Base-by-base conservation (phyloP, 2,113 vertebrate species). In the Leucosticte australis region DNA sequence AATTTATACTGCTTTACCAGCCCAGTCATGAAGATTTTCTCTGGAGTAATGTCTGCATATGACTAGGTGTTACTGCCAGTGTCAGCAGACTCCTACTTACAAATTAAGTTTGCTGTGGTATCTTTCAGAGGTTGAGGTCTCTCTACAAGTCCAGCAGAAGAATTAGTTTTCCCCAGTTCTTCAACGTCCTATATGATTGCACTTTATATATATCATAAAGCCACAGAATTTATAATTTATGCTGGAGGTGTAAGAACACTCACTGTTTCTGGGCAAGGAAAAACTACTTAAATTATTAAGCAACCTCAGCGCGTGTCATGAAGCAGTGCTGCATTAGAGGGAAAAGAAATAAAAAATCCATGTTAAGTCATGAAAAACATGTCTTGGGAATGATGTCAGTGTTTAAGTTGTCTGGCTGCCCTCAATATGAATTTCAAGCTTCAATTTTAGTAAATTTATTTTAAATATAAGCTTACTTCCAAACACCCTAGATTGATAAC, bases 231-330 rank as follows among this genome's bases (percentile, higher is more conserved):
- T 86, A 44, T 63, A 74, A 83, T 88, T 90, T 55, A 60, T 75
- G 44, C 71, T 93, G 73, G 73, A 77, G 39, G 37, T 83, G 31
- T 74, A 78, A 69, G 52, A 93, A 67, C 16, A 37, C 22, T 93
- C 55, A 28, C 63, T 77, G 52, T 92, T 97, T 88, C 73, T 77
- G 80, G 76, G 55, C 63, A 73, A 92, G 73, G 39, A 65, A 86
- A 93, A 88, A 11, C 12, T 35, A 55, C 28, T 55, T 92, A 50
- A 90, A 93, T 94, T 83, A 92, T 86, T 94, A 74, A 94, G n/a
- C 47, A 93, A 28, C 24, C 30, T 89, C 6, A 2, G 33, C 0
- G 0, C 5, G 20, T 83, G 20, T 85, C 31, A 42, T 55, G 33
- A 86, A 77, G 59, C 1, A 1, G 15, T 37, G 41, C 57, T 68